phyloP scores from a whole-genome alignment of 2,113 vertebrate species.

The Phoenicopterus ruber region DNA sequence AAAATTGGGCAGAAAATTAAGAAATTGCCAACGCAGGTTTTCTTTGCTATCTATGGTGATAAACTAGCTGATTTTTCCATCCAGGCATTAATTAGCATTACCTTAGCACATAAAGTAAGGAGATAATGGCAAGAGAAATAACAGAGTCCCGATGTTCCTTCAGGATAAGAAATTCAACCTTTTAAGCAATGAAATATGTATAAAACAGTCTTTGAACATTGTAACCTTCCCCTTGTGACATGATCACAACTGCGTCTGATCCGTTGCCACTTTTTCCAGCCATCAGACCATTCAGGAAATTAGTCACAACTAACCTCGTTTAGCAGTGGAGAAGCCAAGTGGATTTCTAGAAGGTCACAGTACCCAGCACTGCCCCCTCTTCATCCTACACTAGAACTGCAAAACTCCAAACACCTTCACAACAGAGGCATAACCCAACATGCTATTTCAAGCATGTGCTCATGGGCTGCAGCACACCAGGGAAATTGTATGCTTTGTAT shows the following conservation, averaged over 20 bases:
- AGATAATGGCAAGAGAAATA: slow-evolving; percentile 47
- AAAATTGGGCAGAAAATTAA: background rate
- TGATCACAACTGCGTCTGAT: slow-evolving; percentile 4
- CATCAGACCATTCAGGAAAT: slow-evolving; percentile 37
- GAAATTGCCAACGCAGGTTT: background rate
- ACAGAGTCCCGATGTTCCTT: slow-evolving; percentile 45
- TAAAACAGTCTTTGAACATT: slow-evolving; percentile 46
- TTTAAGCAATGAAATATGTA: slow-evolving; percentile 62
- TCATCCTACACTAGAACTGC: background rate
- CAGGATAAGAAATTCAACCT: slow-evolving; percentile 63
- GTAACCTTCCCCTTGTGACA: background rate
- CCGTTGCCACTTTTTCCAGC: slow-evolving; percentile 23
- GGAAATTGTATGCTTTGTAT: background rate
- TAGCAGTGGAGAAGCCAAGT: background rate
- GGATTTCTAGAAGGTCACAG: background rate
- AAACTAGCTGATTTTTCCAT: slow-evolving; percentile 45
- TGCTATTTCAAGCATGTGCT: background rate
- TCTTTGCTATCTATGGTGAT: background rate
- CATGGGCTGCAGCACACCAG: background rate
- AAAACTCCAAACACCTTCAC: background rate
- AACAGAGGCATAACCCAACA: background rate
- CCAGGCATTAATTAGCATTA: slow-evolving; percentile 58
- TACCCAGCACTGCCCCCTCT: background rate
- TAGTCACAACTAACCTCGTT: background rate
- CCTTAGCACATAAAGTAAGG: slow-evolving; percentile 35